Base-by-base conservation (phyloP, 2,888 invertebrate species). In the Stenolophus ochropezus region DNA sequence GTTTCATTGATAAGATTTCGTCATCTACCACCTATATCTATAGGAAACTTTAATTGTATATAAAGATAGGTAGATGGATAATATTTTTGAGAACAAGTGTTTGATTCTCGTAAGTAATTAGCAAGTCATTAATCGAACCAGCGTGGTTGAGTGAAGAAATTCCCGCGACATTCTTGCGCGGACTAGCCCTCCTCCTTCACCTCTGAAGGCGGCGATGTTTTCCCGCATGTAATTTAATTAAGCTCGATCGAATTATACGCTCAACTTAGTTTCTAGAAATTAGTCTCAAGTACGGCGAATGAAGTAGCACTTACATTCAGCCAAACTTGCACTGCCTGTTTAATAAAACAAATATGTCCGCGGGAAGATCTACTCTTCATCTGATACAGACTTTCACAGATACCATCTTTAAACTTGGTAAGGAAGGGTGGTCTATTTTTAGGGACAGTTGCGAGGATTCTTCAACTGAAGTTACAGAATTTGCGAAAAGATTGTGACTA, bases 181-280 rank as follows among this genome's bases (percentile, higher is more conserved):
- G n/a, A n/a, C 8, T 11, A 14, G 25, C 33, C 33, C 33, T 42
- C 6, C 51, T 25, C 2, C 14, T n/a, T n/a, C 27, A 33, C 42
- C 69, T n/a, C 23, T 51, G 51, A 69, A 27, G 33, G 33, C 27
- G 56, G 27, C 27, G 53, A 71, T 73, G 80, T 80, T 80, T 80
- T 80, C 58, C 56, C 56, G 80, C 80, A 53, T 73, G 56, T 80
- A 80, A 80, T 80, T 80, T 69, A 56, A 80, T 80, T 56, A 56
- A 73, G 58, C 56, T 21, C 53, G 53, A 80, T 80, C 69, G 61
- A 80, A 80, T 80, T 80, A 73, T 56, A 65, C 73, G 73, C 75
- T 75, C 80, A 80, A 80, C 80, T 80, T 80, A 80, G 80, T 80
- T 80, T 79, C 58, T 47, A 73, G 80, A 80, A 80, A 80, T 80